Evolutionary conservation across 2,888 invertebrate species (phyloP), one percentile per base, ranked within the genome.

Genomic region (Nomada ferruginata): DNA sequence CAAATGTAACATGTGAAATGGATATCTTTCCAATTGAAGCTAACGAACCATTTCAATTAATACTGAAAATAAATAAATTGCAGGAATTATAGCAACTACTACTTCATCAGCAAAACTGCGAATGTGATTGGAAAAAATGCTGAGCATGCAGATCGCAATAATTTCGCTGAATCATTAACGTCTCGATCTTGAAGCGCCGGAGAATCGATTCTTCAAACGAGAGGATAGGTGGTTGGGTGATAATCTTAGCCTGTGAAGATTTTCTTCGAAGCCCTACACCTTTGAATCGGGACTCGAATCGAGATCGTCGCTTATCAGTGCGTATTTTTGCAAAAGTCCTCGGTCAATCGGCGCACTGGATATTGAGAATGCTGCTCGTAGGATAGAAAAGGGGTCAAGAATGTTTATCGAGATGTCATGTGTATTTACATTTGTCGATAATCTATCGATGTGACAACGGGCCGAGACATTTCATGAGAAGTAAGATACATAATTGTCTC

Each of bases 101-200:
- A 36, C 36, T 50, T 57, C 47, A 65, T 78, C 79, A 26, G 9
- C 79, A 26, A 20, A 70, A 47, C 53, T n/a, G 50, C 47, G 64
- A 15, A 42, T 52, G 79, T 59, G 64, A 69, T 77, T 53, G 78
- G 77, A 52, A 64, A 70, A 79, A 78, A 65, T 65, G 70, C 79
- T 65, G 59, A 79, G 52, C 59, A 50, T 29, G 42, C 78, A 59
- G 64, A 70, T 78, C 44, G 36, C 53, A 15, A 36, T 53, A 60
- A 79, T 70, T 70, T 78, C 78, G 59, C 36, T 53, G 70, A 78
- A 70, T 64, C 76, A 52, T 59, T 77, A 77, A 65, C 53, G 13
- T 64, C 64, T 69, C 77, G 1, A 44, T 44, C 47, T 60, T 7
- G 10, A n/a, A 26, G 2, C 4, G 9, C 3, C n/a, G 18, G 1